Evolutionary conservation across 2,797 vertebrate species (phyloP).

Genomic region (Enteromius fasciolatus): DNA sequence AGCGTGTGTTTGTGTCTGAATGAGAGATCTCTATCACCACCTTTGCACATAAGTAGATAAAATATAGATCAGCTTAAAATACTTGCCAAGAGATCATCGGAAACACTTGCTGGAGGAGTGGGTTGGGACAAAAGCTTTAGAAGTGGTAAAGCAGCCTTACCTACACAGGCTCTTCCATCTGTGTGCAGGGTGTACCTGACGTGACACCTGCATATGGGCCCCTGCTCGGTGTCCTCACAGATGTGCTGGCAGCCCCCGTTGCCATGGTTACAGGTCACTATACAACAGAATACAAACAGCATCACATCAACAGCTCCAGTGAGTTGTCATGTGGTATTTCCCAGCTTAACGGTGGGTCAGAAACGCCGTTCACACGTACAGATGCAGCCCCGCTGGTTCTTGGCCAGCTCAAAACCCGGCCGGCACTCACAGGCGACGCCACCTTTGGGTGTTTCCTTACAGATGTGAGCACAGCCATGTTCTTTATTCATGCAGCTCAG

Average conservation of each 20-base stretch:
- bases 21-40: slow-evolving; percentile 49
- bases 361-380: slow-evolving; percentile 77
- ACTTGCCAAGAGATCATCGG: slow-evolving; percentile 15
- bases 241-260: slow-evolving; percentile 96
- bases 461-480: slow-evolving; percentile 96
- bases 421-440: slow-evolving; percentile 94
- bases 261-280: slow-evolving; percentile 96
- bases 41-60: slow-evolving; percentile 40
- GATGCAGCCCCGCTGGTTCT: slow-evolving; percentile 93
- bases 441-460: slow-evolving; percentile 92
- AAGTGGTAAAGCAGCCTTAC: slow-evolving; percentile 74
- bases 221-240: slow-evolving; percentile 90
- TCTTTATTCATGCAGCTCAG: slow-evolving; percentile 99
- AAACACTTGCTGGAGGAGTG: slow-evolving; percentile 14
- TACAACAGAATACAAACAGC: slow-evolving; percentile 55
- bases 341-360: slow-evolving; percentile 28
- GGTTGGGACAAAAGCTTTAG: neutral
- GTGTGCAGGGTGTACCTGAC: slow-evolving; percentile 85
- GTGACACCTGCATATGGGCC: slow-evolving; percentile 92
- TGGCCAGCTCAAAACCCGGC: slow-evolving; percentile 94
- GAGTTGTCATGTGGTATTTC: slow-evolving; percentile 22
- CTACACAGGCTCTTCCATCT: slow-evolving; percentile 89
- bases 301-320: slow-evolving; percentile 12
- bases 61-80: slow-evolving; percentile 41
- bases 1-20: slow-evolving; percentile 27